Evolutionary conservation across 1,140 invertebrate species (phyloP).

Genomic region (Zaprionus africanus): DNA sequence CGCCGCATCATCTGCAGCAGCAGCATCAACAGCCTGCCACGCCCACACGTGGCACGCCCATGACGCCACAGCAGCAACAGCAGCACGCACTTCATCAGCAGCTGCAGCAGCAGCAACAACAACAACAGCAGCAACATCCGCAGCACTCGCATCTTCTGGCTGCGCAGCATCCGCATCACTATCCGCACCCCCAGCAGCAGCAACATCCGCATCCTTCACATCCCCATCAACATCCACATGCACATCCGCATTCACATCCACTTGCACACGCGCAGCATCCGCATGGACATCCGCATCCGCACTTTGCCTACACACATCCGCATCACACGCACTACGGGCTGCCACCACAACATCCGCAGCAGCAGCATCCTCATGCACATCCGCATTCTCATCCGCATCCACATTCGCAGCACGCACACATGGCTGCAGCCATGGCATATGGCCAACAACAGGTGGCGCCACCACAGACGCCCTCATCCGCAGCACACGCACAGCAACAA

Average conservation of each 20-base stretch:
- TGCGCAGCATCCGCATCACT: constrained; percentile 50
- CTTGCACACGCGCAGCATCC: constrained; percentile 45
- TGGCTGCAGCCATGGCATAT: constrained; percentile 70
- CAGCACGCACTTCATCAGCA: constrained; percentile 53
- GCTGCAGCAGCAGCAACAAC: constrained; percentile 34
- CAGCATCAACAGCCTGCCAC: constrained; percentile 39
- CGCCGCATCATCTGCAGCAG: constrained; percentile 38
- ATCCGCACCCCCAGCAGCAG: constrained; percentile 51
- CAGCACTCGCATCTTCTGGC: constrained; percentile 28
- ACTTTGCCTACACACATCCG: constrained; percentile 58
- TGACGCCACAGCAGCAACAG: constrained; percentile 34
- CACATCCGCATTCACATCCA: constrained; percentile 44
- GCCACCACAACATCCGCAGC: constrained; percentile 34
- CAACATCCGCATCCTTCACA: constrained; percentile 28
- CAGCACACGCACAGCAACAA: constrained; percentile 14
- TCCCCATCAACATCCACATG: constrained; percentile 46
- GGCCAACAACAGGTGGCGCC: constrained; percentile 61
- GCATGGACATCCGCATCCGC: constrained; percentile 53
- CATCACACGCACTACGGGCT: constrained; percentile 60
- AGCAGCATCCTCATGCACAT: constrained; percentile 55
- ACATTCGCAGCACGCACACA: constrained; percentile 63
- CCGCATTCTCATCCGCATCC: constrained; percentile 46
- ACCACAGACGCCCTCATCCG: constrained; percentile 28
- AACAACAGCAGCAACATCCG: constrained; percentile 16
- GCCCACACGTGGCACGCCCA: constrained; percentile 39